Conservation (phyloP, 1,140 invertebrate species). For the Scaptomyza pallida region DNA sequence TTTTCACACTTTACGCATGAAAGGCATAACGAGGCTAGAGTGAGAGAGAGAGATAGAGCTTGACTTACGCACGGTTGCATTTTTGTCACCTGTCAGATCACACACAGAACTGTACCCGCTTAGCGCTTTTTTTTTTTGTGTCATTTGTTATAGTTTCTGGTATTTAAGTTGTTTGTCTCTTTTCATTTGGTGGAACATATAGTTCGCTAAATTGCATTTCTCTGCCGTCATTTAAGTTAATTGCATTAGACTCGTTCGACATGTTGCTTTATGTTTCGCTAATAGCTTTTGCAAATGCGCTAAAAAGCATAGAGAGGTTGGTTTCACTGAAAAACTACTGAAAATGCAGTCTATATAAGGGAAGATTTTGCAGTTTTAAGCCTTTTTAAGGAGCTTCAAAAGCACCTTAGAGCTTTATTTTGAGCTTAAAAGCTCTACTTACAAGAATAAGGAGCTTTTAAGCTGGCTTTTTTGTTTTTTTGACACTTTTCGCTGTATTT, state of each 20-base stretch:
- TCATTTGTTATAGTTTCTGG: constrained; percentile 19
- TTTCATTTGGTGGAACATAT: constrained; percentile 32
- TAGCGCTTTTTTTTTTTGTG: constrained; percentile 5
- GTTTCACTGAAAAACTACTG: too few relatives aligned
- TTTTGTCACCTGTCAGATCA: constrained; percentile 49
- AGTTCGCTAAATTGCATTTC: constrained; percentile 56
- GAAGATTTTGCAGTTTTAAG: too few relatives aligned
- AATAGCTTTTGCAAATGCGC: constrained; percentile 17
- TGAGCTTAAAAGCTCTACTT: too few relatives aligned
- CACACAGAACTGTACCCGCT: constrained; percentile 26
- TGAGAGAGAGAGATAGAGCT: neutral
- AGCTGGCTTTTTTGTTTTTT: too few relatives aligned
- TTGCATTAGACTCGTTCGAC: constrained; percentile 62
- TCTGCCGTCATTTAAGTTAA: constrained; percentile 48
- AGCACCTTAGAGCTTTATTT: too few relatives aligned
- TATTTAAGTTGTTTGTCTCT: constrained; percentile 39
- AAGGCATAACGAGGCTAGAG: neutral
- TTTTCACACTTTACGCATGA: constrained; percentile 59
- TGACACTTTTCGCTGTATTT: too few relatives aligned
- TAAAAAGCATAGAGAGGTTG: neutral
- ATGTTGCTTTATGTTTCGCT: constrained; percentile 34
- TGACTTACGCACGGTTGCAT: constrained; percentile 53
- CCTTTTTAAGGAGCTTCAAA: too few relatives aligned
- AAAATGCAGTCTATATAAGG: too few relatives aligned
- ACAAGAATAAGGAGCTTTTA: too few relatives aligned